Evolutionary conservation across 2,113 vertebrate species (phyloP), one percentile per base, ranked within the genome.

Genomic region (Tachysurus fulvidraco): DNA sequence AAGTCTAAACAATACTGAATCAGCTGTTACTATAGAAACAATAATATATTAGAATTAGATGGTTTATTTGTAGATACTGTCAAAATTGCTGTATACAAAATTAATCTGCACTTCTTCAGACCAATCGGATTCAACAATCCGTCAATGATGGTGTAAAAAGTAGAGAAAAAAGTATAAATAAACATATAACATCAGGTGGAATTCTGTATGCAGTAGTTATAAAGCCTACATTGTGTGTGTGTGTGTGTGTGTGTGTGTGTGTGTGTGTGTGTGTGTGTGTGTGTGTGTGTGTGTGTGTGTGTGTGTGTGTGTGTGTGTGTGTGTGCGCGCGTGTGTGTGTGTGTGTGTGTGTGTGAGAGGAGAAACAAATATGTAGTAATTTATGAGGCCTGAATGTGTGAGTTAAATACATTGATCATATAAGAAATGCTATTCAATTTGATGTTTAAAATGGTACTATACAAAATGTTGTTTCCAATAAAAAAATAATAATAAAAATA

Each of bases 351-450:
- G 71, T 46, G 21, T 23, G 62, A 23, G 12, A 8, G 50, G 11
- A 28, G 57, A 50, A 67, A 57, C 36, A 73, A 67, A 46, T 69
- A 36, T 59, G 25, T 60, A 76, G 44, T 74, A 13, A 46, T 46
- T 28, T 28, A 41, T 59, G 52, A 73, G 76, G 41, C 25, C 54
- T 77, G 28, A 46, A 28, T 55, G n/a, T 57, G 7, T 55, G 76
- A 57, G n/a, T 8, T 30, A 79, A 90, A 89, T 87, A 88, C 25
- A 76, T 10, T 76, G 73, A 76, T 52, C 46, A 50, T 50, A 50
- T 25, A 76, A 25, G 44, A 76, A 50, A 50, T 50, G 25, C 82
- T 83, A 14, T 64, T 85, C 81, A 57, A 71, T 41, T 46, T 11
- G 36, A 36, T 36, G 36, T 36, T 36, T 36, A 36, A 36, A 36